Evolutionary conservation across 1,140 invertebrate species (phyloP), one percentile per base, ranked within the genome.

Genomic region (Bombus polaris): DNA sequence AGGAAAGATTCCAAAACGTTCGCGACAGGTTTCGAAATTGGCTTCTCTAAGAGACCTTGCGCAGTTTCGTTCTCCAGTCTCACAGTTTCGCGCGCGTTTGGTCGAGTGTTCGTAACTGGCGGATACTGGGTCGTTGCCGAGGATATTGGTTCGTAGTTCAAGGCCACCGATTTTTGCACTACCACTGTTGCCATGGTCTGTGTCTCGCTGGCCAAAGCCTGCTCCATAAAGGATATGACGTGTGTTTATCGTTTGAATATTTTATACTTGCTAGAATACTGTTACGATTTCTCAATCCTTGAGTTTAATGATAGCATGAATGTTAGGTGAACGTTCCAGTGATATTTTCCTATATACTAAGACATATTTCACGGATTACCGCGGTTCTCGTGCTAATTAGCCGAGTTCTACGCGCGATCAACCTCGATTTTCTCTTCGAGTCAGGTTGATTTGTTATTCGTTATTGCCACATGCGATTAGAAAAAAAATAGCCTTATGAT

Each of bases 11-110:
- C 79, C 0, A 95, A 70, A 15, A 92, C 42, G 3, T 47, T 53
- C 22, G 74, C 77, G 0, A 94, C 70, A 0, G 91, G 91, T 10
- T 92, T 92, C 12, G 73, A 3, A 35, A 85, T 44, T 25, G 84
- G 91, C 37, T 44, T 89, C 39, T 95, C 94, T 0, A 94, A 87
- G 2, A 95, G 3, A 1, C 79, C 86, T 71, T 95, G 94, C 0
- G 76, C 93, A 0, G 13, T 59, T 22, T 94, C 90, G 15, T 79
- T 89, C 80, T 94, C 94, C 10, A 95, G 76, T 62, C 89, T 85
- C 0, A 88, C 91, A 0, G 89, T 93, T 81, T 94, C 94, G 1
- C 91, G 85, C 1, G 88, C 77, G 65, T 81, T 91, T 0, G 91
- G 78, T 2, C 8, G 22, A 90, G 89, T 35, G 91, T 57, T 76